phyloP scores from a whole-genome alignment of 2,113 vertebrate genomes.

The Macheiramphus alcinus region DNA sequence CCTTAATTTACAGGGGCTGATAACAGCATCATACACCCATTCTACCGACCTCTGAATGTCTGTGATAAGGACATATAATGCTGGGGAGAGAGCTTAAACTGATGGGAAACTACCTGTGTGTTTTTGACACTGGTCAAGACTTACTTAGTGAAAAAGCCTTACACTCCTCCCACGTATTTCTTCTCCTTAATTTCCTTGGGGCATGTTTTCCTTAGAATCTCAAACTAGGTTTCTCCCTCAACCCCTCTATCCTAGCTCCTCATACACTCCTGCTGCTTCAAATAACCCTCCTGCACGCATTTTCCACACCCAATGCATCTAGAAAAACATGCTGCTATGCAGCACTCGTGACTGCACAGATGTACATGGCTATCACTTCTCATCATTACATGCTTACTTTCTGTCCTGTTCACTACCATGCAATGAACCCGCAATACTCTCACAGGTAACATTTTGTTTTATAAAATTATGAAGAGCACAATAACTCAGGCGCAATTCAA shows the following conservation, averaged over 20 bases:
- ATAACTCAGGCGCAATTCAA: background rate
- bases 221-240: background rate
- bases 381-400: background rate
- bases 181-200: background rate
- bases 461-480: background rate
- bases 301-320: background rate
- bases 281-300: background rate
- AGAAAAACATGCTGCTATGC: background rate
- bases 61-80: background rate
- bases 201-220: background rate
- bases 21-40: background rate
- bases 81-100: background rate
- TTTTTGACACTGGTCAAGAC: background rate
- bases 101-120: background rate
- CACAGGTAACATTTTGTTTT: too few species aligned
- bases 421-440: accelerated
- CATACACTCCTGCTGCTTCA: background rate
- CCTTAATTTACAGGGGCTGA: background rate
- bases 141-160: background rate
- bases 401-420: background rate
- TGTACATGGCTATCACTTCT: background rate
- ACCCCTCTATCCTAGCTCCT: background rate
- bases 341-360: background rate
- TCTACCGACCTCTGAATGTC: background rate
- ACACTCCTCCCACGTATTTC: background rate